Evolutionary conservation across 2,888 invertebrate genomes (phyloP).

Genomic region (Rhagonycha lutea): DNA sequence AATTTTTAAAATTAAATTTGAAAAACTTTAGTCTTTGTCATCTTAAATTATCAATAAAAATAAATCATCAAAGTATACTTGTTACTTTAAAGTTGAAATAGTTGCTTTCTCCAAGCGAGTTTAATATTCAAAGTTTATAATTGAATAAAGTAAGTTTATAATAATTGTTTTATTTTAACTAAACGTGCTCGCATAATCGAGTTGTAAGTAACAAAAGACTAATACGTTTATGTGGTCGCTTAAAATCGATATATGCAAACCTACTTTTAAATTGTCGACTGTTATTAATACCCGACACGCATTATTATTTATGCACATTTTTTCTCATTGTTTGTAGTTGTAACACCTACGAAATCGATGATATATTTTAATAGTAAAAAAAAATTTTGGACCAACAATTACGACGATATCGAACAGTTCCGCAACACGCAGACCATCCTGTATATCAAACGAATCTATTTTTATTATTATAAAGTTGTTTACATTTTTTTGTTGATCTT

Average conservation of each 20-base stretch:
- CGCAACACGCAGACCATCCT: background rate
- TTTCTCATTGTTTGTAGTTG: background rate
- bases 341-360: background rate
- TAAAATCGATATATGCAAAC: slow-evolving; percentile 27
- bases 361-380: background rate
- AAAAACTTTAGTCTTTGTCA: background rate
- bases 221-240: slow-evolving; percentile 21
- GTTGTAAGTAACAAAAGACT: slow-evolving; percentile 13
- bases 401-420: background rate
- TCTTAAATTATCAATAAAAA: background rate
- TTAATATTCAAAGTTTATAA: background rate
- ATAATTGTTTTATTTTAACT: background rate
- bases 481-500: background rate
- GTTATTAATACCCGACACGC: slow-evolving; percentile 17
- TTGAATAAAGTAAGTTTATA: background rate
- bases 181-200: background rate
- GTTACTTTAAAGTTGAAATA: background rate
- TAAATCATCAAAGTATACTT: background rate
- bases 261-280: slow-evolving; percentile 11
- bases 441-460: background rate
- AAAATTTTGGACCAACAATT: background rate
- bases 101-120: background rate
- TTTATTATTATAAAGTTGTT: background rate
- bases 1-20: background rate
- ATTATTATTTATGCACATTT: slow-evolving; percentile 8